Evolutionary conservation across 2,797 vertebrate genomes (phyloP).

Genomic region (Carcharodon carcharias): DNA sequence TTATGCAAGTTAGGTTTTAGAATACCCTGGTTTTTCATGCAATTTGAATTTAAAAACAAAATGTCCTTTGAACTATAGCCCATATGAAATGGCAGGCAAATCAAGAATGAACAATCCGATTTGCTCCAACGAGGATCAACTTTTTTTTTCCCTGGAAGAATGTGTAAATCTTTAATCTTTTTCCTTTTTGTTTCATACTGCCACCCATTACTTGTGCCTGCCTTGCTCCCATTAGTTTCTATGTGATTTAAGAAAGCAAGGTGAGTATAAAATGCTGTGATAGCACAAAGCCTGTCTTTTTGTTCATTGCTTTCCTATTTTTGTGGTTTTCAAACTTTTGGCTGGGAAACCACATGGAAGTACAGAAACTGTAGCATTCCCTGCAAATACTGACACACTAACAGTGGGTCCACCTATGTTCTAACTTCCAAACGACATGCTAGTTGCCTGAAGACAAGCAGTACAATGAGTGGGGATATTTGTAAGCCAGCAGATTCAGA

Average conservation of each 20-base stretch:
- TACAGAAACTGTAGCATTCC: background rate
- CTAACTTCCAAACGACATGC: background rate
- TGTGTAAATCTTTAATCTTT: background rate
- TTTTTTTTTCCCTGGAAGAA: background rate
- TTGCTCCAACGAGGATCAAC: background rate
- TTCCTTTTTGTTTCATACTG: background rate
- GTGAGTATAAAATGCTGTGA: background rate
- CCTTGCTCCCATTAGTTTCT: background rate
- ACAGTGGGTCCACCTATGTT: background rate
- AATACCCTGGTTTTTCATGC: background rate
- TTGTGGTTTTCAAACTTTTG: background rate
- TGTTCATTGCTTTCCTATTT: background rate
- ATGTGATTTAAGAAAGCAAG: background rate
- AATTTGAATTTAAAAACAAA: background rate
- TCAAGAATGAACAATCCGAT: background rate
- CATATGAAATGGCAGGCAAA: background rate
- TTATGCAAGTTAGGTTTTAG: background rate
- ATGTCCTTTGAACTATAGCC: background rate
- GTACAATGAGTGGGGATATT: background rate
- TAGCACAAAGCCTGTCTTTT: background rate
- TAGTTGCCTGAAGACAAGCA: background rate
- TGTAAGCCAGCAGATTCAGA: background rate
- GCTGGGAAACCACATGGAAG: background rate
- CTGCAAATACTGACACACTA: background rate
- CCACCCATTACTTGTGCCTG: background rate